Evolutionary conservation across 2,797 vertebrate genomes (phyloP), one percentile per base, ranked within the genome.

Genomic region (Neoniphon sammara): DNA sequence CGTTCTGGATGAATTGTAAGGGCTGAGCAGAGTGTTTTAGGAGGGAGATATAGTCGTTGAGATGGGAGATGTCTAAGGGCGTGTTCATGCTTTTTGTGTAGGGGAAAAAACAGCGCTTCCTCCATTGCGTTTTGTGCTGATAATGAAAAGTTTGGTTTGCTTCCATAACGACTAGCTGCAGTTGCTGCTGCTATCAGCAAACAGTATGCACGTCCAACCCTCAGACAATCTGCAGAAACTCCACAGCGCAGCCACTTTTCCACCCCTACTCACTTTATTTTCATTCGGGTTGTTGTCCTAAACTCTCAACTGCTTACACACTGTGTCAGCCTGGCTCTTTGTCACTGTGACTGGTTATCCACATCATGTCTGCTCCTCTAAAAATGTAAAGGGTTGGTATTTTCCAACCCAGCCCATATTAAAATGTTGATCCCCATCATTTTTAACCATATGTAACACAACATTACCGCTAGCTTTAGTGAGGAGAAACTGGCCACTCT

Each of bases 51-150:
- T 81, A 73, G 42, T 46, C 5, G 63, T 78, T 61, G 83, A 90
- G 84, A 88, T 87, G 87, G 85, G 62, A 57, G 62, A 85, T 85
- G 82, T 87, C 72, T 60, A 57, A 82, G 61, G 79, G 77, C 82
- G 74, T 25, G 80, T 67, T 82, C 34, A 63, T 64, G 70, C 55
- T n/a, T n/a, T n/a, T n/a, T n/a, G n/a, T n/a, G n/a, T n/a, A n/a
- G n/a, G n/a, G n/a, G n/a, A n/a, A n/a, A 55, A 39, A 66, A 83
- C 88, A 83, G 34, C 0, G 67, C 72, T 80, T 76, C 60, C 79
- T 85, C 72, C 23, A 67, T 69, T 42, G 69, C 62, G 76, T 80
- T 85, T 87, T 82, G 20, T 85, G 80, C 70, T 83, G 78, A 78
- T 75, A 64, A 83, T 73, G 39, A 82, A 75, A 85, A 70, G 73